These are phyloP conservation scores for Gymnothorax javanicus DNA, from an alignment of 2,797 vertebrate species.

Conservation along the genomic window DNA sequence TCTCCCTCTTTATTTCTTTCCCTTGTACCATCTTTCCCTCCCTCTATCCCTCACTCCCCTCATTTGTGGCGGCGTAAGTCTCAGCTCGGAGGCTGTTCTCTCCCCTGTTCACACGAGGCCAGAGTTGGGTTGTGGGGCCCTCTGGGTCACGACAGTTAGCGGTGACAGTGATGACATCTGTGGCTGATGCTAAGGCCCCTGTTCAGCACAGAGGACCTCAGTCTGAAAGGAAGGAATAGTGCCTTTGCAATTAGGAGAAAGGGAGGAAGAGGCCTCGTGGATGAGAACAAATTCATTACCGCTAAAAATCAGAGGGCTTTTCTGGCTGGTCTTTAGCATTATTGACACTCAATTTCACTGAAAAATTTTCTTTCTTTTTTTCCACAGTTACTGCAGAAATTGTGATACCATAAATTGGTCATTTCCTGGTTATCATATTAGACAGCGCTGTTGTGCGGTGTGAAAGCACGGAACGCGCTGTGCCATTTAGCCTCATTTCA, in stretches of 20 bases:
- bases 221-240: background rate
- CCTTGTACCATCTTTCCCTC: constrained; percentile 59
- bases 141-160: background rate
- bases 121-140: background rate
- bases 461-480: background rate
- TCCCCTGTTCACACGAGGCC: background rate
- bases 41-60: constrained; percentile 49
- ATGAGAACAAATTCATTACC: background rate
- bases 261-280: background rate
- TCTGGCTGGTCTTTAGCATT: background rate
- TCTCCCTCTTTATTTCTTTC: constrained; percentile 47
- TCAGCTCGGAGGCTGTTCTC: background rate
- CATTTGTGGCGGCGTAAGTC: background rate
- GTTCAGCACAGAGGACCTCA: background rate
- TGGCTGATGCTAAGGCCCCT: background rate
- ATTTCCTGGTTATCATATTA: background rate
- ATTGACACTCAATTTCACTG: background rate
- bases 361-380: background rate
- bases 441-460: background rate
- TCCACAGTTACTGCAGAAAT: background rate
- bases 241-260: background rate
- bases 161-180: background rate
- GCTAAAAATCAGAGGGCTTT: background rate
- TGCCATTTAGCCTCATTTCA: background rate
- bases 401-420: background rate